Percentiles rank a stretch among this genome's conserved stretches.
phyloP scores from a whole-genome alignment of 2,888 invertebrate genomes.

The Epistrophe grossulariae region DNA sequence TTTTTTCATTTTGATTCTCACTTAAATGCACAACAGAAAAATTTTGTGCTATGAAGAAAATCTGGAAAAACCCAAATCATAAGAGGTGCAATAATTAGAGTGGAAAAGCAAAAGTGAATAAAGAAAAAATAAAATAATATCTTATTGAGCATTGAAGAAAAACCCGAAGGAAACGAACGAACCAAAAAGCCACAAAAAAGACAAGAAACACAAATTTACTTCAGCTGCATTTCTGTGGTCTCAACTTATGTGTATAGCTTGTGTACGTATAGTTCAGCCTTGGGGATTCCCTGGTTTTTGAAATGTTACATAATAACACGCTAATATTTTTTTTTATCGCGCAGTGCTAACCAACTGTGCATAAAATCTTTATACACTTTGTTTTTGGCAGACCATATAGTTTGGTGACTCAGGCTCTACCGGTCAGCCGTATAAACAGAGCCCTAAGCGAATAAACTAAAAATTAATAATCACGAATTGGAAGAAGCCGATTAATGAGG shows the following conservation, averaged over 20 bases:
- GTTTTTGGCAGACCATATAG: constrained; percentile 22
- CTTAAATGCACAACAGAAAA: constrained; percentile 2
- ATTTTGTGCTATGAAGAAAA: constrained; percentile 53
- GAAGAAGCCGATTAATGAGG: constrained; percentile 53
- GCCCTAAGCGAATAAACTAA: constrained; percentile 18
- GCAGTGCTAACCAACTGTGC: constrained; percentile 19
- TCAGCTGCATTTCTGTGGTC: constrained; percentile 34
- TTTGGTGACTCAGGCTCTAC: constrained; percentile 14
- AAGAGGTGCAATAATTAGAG: constrained; percentile 36
- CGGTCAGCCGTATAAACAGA: not conserved
- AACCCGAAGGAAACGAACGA: constrained; percentile 35
- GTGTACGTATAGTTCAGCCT: constrained; percentile 46
- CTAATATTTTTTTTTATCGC: not conserved
- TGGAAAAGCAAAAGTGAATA: constrained; percentile 50
- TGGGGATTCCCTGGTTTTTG: constrained; percentile 66
- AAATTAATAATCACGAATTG: constrained; percentile 4
- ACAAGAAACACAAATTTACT: constrained; percentile 14
- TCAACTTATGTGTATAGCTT: not conserved
- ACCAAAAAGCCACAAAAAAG: constrained; percentile 9
- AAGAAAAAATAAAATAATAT: constrained; percentile 12
- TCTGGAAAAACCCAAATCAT: constrained; percentile 63
- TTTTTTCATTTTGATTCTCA: not conserved
- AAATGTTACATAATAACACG: constrained; percentile 25
- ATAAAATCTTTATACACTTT: not conserved
- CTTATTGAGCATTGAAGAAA: constrained; percentile 26